These are phyloP conservation scores for Cygnus atratus DNA, from an alignment of 2,113 vertebrate species.

Conservation along the genomic window DNA sequence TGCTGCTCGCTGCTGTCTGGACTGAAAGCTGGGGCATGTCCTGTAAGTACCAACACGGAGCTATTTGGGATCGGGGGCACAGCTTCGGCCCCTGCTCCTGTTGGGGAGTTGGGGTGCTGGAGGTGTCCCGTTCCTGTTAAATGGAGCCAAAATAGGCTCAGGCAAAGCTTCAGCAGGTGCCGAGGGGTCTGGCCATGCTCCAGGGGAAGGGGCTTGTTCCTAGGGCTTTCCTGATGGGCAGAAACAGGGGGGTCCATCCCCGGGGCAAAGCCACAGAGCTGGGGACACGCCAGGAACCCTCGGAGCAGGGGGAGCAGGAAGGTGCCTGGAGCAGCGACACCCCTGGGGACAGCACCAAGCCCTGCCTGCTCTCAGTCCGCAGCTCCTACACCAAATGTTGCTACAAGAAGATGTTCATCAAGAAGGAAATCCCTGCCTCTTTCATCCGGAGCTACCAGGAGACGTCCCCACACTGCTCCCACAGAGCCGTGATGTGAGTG, in stretches of 20 bases:
- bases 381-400: fast-evolving
- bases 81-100: background rate
- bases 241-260: fast-evolving
- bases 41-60: background rate
- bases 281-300: fast-evolving
- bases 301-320: background rate
- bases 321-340: background rate
- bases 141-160: background rate
- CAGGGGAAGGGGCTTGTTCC: background rate
- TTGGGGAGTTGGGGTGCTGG: background rate
- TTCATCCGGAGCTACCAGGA: fast-evolving
- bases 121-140: background rate
- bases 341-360: background rate
- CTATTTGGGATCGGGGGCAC: fast-evolving
- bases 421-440: fast-evolving
- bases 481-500: background rate
- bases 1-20: slow-evolving; percentile 9
- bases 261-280: background rate
- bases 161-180: background rate
- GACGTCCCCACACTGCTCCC: background rate
- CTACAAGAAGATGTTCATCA: fast-evolving
- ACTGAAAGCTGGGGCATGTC: background rate
- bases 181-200: background rate
- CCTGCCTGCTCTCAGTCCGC: background rate
- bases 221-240: background rate